A percentile compares a stretch with the other conserved stretches of the same genome.
Conservation (phyloP, 2,113 vertebrate species). For the Melanotaenia duboulayi region DNA sequence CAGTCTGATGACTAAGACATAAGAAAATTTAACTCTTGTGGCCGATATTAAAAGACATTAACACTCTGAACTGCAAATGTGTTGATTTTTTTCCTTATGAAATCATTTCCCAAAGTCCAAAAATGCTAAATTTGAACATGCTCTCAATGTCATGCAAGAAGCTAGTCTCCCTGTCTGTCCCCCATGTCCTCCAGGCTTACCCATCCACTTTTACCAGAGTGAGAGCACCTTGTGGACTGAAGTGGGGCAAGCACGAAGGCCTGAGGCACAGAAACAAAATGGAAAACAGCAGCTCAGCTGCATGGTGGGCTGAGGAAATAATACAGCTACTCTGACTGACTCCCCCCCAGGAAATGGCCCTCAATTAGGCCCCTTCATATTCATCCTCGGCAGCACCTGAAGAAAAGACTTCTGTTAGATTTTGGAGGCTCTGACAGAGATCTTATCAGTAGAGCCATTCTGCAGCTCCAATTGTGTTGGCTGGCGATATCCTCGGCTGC, state of each 20-base stretch:
- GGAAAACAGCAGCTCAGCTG: slow-evolving; percentile 44
- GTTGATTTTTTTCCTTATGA: not conserved
- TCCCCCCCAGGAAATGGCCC: slow-evolving; percentile 53
- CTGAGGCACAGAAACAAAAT: slow-evolving; percentile 46
- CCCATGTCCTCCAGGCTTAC: slow-evolving; percentile 24
- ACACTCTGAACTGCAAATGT: slow-evolving; percentile 17
- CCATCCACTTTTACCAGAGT: slow-evolving; percentile 23
- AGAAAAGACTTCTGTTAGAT: slow-evolving; percentile 54
- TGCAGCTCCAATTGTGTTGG: slow-evolving; percentile 45
- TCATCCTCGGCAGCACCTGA: slow-evolving; percentile 60
- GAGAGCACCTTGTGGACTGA: slow-evolving; percentile 60
- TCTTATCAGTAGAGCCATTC: slow-evolving; percentile 51
- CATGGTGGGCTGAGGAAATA: slow-evolving; percentile 49
- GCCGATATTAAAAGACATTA: slow-evolving; percentile 11
- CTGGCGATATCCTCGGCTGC: slow-evolving; percentile 43
- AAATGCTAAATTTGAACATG: slow-evolving; percentile 14
- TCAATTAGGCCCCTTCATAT: slow-evolving; percentile 68
- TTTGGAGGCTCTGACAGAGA: slow-evolving; percentile 46
- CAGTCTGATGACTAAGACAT: slow-evolving; percentile 30
- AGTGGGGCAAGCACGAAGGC: slow-evolving; percentile 54
- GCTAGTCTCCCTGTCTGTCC: slow-evolving; percentile 4
- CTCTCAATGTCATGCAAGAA: slow-evolving; percentile 32
- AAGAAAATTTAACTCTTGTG: slow-evolving; percentile 25
- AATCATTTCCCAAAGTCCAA: slow-evolving; percentile 32
- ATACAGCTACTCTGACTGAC: slow-evolving; percentile 43